Evolutionary conservation across 2,888 invertebrate species (phyloP).

Genomic region (Melanostoma mellinum): DNA sequence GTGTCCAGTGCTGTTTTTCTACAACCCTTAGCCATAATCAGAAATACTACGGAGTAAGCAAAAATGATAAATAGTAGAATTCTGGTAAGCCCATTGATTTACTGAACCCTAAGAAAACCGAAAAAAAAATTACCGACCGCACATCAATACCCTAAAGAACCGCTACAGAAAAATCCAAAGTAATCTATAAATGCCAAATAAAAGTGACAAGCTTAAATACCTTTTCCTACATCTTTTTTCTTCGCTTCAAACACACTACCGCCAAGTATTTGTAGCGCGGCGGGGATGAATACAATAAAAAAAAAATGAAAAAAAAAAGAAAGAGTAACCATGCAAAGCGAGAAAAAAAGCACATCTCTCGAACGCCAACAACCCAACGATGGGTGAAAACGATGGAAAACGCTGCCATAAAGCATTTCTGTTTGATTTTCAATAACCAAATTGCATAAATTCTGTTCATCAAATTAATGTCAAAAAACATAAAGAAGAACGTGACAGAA

Average conservation of each 20-base stretch:
- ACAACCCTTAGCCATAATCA: no score
- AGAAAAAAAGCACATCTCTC: slow-evolving; percentile 5
- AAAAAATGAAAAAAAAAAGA: neutral
- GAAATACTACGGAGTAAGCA: no score
- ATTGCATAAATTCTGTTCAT: slow-evolving; percentile 76
- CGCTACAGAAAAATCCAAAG: slow-evolving; percentile 8
- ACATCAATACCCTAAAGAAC: no score
- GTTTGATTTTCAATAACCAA: slow-evolving; percentile 76
- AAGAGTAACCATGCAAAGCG: neutral
- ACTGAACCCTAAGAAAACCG: no score
- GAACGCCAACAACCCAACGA: slow-evolving; percentile 31
- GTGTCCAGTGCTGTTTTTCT: no score
- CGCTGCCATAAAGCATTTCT: slow-evolving; percentile 67
- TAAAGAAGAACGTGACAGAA: slow-evolving; percentile 76
- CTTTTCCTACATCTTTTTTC: neutral
- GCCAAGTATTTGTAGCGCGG: neutral
- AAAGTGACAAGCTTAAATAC: slow-evolving; percentile 48
- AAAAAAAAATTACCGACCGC: no score
- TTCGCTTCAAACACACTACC: slow-evolving; percentile 8
- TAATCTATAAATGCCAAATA: slow-evolving; percentile 26
- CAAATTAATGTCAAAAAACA: slow-evolving; percentile 77
- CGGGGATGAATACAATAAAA: slow-evolving; percentile 29
- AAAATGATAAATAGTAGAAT: no score
- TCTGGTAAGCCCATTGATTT: no score
- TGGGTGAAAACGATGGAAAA: slow-evolving; percentile 47